Conservation (phyloP, 2,113 vertebrate genomes). For the Antechinus stuartii region DNA sequence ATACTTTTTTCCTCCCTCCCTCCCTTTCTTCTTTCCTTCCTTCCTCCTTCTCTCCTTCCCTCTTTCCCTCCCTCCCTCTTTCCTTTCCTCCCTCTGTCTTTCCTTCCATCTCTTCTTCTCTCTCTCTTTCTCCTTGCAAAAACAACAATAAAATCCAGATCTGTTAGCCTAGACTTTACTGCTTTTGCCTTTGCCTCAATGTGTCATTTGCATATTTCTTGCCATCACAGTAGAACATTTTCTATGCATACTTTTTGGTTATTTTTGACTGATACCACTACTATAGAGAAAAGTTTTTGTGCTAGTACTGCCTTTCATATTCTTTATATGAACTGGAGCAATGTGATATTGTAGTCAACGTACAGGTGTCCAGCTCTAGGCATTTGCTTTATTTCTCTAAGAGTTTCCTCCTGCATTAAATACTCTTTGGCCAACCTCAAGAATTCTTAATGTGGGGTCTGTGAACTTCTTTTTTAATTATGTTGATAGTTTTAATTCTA, state of each 20-base stretch:
- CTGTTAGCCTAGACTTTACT: background rate
- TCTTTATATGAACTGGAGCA: background rate
- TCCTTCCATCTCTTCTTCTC: background rate
- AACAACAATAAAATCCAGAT: constrained; percentile 60
- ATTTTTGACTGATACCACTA: constrained; percentile 48
- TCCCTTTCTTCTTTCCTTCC: background rate
- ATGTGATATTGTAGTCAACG: constrained; percentile 3
- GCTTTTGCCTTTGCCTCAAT: constrained; percentile 25
- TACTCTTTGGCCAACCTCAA: background rate
- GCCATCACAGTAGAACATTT: constrained; percentile 1
- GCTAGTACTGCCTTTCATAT: background rate
- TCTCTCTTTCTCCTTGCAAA: constrained; percentile 28
- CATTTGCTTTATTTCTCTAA: background rate
- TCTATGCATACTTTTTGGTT: constrained; percentile 28
- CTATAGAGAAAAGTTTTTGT: constrained; percentile 26
- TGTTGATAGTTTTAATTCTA: background rate
- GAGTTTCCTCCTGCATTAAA: background rate
- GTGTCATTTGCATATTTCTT: constrained; percentile 59
- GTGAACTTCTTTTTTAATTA: background rate
- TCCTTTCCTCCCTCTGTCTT: background rate
- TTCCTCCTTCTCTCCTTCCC: too few species aligned
- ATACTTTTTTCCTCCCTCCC: background rate
- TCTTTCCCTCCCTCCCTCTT: background rate
- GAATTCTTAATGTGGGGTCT: background rate
- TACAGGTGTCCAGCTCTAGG: constrained; percentile 7